Evolutionary conservation across 2,113 vertebrate species (phyloP).

Genomic region (Nerophis ophidion): DNA sequence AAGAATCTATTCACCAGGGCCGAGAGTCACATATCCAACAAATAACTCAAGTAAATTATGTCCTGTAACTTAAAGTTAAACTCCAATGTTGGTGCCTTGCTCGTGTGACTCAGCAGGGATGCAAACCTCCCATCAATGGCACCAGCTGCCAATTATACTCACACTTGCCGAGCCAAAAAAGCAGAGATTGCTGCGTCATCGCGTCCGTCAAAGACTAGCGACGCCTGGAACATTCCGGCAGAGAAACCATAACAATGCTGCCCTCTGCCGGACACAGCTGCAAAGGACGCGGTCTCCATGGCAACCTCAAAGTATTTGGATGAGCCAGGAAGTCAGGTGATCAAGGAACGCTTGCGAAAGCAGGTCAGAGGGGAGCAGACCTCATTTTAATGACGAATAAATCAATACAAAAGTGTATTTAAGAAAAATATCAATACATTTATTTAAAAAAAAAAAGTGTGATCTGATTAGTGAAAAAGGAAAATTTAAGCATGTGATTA

Average conservation of each 20-base stretch:
- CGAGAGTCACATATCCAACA: too few species aligned
- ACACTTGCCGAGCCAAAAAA: slow-evolving; percentile 73
- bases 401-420: too few species aligned
- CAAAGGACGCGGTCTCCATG: slow-evolving; percentile 33
- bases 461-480: too few species aligned
- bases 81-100: slow-evolving; percentile 14
- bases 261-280: slow-evolving; percentile 54
- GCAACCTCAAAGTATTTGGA: slow-evolving; percentile 33
- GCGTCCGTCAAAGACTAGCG: slow-evolving; percentile 40
- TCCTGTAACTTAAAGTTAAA: too few species aligned
- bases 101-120: slow-evolving; percentile 51
- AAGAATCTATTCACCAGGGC: too few species aligned
- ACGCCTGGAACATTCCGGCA: slow-evolving; percentile 23
- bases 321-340: slow-evolving; percentile 33
- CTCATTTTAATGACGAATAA: slow-evolving; percentile 2
- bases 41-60: too few species aligned
- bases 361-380: slow-evolving; percentile 28
- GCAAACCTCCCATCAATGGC: slow-evolving; percentile 52
- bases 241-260: slow-evolving; percentile 33
- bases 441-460: too few species aligned
- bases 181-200: slow-evolving; percentile 65
- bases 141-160: slow-evolving; percentile 69
- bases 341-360: slow-evolving; percentile 10
- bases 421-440: too few species aligned
- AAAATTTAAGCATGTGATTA: too few species aligned